Evolutionary conservation across 2,113 vertebrate genomes (phyloP).

Genomic region (Coreoperca whiteheadi): DNA sequence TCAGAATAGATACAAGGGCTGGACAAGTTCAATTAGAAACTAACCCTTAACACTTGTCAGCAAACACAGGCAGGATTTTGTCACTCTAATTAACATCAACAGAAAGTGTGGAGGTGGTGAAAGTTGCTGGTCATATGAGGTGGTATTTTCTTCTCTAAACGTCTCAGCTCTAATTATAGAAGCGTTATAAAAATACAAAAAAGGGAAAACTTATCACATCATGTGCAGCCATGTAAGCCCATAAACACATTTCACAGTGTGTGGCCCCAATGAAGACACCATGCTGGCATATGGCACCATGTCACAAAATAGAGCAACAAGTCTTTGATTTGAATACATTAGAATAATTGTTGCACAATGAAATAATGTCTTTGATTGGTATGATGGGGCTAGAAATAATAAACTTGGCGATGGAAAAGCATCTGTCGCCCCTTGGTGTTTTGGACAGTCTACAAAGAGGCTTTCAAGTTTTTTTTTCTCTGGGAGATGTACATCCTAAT

Average conservation of each 20-base stretch:
- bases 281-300: conserved; percentile 58
- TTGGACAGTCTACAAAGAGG: conserved; percentile 57
- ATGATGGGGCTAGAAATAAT: conserved; percentile 60
- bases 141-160: conserved; percentile 10
- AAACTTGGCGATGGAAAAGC: conserved; percentile 41
- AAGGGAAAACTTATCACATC: conserved; percentile 28
- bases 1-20: background rate
- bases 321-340: conserved; percentile 68
- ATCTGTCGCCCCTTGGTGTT: conserved; percentile 58
- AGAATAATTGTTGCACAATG: conserved; percentile 55
- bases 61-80: background rate
- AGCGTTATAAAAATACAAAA: conserved; percentile 10
- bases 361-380: conserved; percentile 63
- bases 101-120: conserved; percentile 4
- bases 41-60: conserved; percentile 14
- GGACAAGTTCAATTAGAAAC: background rate
- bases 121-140: conserved; percentile 8
- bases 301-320: conserved; percentile 57
- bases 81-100: conserved; percentile 16
- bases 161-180: conserved; percentile 34
- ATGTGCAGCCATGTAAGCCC: conserved; percentile 36
- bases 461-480: conserved; percentile 51
- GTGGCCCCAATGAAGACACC: conserved; percentile 48
- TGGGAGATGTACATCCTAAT: conserved; percentile 54
- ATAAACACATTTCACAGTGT: conserved; percentile 47